These are phyloP conservation scores for Periophthalmus modestus DNA, from an alignment of 2,113 vertebrate genomes.

Conservation along the genomic window DNA sequence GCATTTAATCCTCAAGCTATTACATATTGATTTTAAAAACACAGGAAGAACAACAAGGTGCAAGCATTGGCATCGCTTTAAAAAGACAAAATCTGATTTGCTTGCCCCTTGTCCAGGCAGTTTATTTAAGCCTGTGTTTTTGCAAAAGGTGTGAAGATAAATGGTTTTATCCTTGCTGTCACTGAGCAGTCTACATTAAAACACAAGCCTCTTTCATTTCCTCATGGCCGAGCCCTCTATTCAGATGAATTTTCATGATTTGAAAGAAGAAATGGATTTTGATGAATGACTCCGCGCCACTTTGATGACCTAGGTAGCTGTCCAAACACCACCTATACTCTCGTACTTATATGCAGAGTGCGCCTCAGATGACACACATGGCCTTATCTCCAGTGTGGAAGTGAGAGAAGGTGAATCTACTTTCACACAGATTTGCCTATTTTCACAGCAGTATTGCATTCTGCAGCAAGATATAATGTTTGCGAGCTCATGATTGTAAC, in stretches of 20 bases:
- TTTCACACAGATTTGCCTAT: background rate
- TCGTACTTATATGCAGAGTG: conserved; percentile 35
- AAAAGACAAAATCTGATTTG: conserved; percentile 22
- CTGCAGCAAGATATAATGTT: background rate
- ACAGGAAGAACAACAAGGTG: background rate
- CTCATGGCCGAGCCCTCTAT: background rate
- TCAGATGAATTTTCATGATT: conserved; percentile 40
- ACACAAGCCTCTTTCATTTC: background rate
- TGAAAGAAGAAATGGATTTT: conserved; percentile 32
- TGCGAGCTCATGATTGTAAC: background rate
- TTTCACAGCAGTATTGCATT: background rate
- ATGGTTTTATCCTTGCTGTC: conserved; percentile 17
- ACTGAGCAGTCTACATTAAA: conserved; percentile 17
- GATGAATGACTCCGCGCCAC: conserved; percentile 52
- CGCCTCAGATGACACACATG: conserved; percentile 29
- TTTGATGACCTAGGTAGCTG: conserved; percentile 38
- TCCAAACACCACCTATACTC: conserved; percentile 19
- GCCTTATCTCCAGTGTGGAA: conserved; percentile 8
- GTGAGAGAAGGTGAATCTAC: background rate
- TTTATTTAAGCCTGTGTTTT: conserved; percentile 17
- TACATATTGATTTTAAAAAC: conserved; percentile 12
- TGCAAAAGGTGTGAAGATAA: conserved; percentile 6
- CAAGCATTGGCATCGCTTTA: background rate
- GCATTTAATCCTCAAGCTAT: conserved; percentile 14
- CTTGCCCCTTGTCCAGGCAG: background rate